phyloP scores from a whole-genome alignment of 2,797 vertebrate genomes.

The Hafferia zeledoni region DNA sequence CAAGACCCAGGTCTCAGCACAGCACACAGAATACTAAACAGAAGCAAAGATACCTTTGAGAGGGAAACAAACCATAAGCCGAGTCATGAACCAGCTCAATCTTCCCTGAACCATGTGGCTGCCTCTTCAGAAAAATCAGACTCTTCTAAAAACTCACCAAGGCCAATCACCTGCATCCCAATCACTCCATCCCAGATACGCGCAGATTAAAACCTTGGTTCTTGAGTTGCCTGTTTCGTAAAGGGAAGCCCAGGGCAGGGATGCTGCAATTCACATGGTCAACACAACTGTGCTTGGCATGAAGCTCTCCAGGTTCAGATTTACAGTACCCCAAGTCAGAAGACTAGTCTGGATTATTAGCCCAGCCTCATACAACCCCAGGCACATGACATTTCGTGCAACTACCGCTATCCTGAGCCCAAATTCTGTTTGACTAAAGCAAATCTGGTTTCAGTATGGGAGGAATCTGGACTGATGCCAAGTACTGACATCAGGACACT shows the following conservation, averaged over 20 bases:
- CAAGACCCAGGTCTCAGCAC: conserved; percentile 67
- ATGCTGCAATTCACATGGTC: accelerated
- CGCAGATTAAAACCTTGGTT: neutral
- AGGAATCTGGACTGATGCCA: neutral
- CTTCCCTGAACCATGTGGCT: neutral
- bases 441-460: accelerated
- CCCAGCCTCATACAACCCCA: neutral
- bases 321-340: neutral
- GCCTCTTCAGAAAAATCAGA: neutral
- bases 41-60: conserved; percentile 50
- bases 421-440: neutral
- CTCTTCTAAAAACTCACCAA: neutral
- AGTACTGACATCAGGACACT: accelerated
- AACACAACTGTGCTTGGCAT: neutral
- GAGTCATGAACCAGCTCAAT: neutral
- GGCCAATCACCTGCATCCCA: neutral
- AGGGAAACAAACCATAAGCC: neutral
- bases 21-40: conserved; percentile 65
- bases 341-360: neutral
- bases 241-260: accelerated
- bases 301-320: neutral
- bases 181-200: neutral
- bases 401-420: neutral
- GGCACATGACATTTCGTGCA: neutral
- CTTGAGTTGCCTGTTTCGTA: neutral